Evolutionary conservation across 2,797 vertebrate species (phyloP).

Genomic region (Apogon hyalosoma): DNA sequence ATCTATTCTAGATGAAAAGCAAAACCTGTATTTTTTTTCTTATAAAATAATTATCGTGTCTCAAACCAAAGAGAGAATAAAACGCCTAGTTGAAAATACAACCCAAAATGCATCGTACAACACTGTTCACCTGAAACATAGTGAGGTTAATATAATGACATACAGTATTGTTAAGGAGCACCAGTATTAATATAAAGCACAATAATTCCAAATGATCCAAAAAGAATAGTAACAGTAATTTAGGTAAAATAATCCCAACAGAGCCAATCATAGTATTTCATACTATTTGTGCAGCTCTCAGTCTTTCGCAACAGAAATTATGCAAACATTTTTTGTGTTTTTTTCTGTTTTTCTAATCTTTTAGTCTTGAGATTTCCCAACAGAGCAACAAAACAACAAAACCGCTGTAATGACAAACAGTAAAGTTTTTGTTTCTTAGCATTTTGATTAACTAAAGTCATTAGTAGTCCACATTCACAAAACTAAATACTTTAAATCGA

Average conservation of each 20-base stretch:
- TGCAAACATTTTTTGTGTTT: slow-evolving; percentile 5
- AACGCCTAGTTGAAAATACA: slow-evolving; percentile 41
- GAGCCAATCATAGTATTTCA: slow-evolving; percentile 9
- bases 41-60: slow-evolving; percentile 50
- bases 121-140: slow-evolving; percentile 60
- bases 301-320: slow-evolving; percentile 15
- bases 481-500: slow-evolving; percentile 43
- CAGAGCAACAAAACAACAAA: slow-evolving; percentile 12
- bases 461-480: slow-evolving; percentile 67
- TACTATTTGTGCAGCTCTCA: slow-evolving; percentile 18
- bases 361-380: slow-evolving; percentile 16
- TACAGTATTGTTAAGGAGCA: slow-evolving; percentile 67
- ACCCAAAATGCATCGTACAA: slow-evolving; percentile 46
- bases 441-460: slow-evolving; percentile 55
- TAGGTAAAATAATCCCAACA: slow-evolving; percentile 17
- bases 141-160: slow-evolving; percentile 61
- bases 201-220: slow-evolving; percentile 28
- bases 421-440: slow-evolving; percentile 28
- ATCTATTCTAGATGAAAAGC: slow-evolving; percentile 56
- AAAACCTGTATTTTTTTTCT: slow-evolving; percentile 27
- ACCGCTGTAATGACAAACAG: slow-evolving; percentile 23
- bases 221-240: slow-evolving; percentile 8
- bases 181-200: slow-evolving; percentile 45
- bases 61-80: slow-evolving; percentile 47
- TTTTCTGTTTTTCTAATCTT: slow-evolving; percentile 10